Percentiles rank a stretch among this genome's conserved stretches.
Evolutionary conservation across 2,888 invertebrate genomes (phyloP).

Genomic region (Ochropleura leucogaster): DNA sequence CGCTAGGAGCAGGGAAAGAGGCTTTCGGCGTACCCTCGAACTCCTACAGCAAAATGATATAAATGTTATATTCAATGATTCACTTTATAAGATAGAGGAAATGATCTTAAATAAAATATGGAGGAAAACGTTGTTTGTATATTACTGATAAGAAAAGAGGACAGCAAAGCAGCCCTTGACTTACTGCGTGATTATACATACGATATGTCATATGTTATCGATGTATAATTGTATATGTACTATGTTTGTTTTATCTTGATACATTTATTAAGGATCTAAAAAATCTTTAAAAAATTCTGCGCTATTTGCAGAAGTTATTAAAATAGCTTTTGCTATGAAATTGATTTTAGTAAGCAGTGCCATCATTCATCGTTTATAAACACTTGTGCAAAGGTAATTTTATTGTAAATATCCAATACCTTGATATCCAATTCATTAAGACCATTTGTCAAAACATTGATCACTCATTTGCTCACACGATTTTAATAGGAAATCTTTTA

Average conservation of each 20-base stretch:
- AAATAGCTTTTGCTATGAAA: background rate
- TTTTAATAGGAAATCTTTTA: background rate
- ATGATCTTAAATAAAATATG: slow-evolving; percentile 50
- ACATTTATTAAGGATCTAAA: slow-evolving; percentile 9
- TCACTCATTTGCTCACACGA: no score
- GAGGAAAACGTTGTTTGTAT: slow-evolving; percentile 52
- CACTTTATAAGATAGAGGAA: slow-evolving; percentile 11
- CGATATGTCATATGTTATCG: slow-evolving; percentile 9
- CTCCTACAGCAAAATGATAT: slow-evolving; percentile 74
- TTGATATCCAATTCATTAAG: slow-evolving; percentile 3
- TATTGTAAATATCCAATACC: background rate
- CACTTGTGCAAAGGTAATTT: background rate
- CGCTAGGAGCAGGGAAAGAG: slow-evolving; percentile 78
- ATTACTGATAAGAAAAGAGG: slow-evolving; percentile 73
- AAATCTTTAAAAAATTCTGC: background rate
- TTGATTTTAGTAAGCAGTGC: background rate
- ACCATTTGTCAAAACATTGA: background rate
- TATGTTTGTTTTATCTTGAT: background rate
- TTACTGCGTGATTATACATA: slow-evolving; percentile 53
- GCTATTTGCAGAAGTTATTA: background rate
- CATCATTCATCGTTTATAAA: background rate
- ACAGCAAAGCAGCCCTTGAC: slow-evolving; percentile 74
- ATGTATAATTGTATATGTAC: background rate
- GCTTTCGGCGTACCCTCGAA: slow-evolving; percentile 80
- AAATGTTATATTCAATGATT: slow-evolving; percentile 21